Percentiles rank a stretch among this genome's conserved stretches.
Evolutionary conservation across 1,140 invertebrate genomes (phyloP).

Genomic region (Sarcophaga peregrina): DNA sequence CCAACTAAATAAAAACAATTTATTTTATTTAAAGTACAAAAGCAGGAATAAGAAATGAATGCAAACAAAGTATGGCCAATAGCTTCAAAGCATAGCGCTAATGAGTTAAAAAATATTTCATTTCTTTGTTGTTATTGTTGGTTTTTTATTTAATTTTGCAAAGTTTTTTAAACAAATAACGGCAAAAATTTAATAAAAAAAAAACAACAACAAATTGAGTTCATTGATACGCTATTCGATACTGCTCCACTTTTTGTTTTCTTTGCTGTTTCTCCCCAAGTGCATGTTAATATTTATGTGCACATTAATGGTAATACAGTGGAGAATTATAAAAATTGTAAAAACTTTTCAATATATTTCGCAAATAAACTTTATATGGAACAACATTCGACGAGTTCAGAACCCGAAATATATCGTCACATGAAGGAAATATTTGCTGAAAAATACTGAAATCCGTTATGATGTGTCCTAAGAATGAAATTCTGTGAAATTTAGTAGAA

Average conservation of each 20-base stretch:
- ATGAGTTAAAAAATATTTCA: background rate
- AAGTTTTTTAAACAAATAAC: background rate
- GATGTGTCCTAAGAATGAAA: too few species aligned
- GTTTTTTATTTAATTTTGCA: background rate
- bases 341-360: too few species aligned
- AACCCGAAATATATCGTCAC: too few species aligned
- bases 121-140: background rate
- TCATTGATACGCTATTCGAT: background rate
- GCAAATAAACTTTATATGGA: too few species aligned
- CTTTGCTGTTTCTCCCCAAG: background rate
- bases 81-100: conserved; percentile 8
- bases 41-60: background rate
- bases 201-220: background rate
- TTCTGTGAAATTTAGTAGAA: too few species aligned
- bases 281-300: background rate
- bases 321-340: background rate
- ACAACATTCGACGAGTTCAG: too few species aligned
- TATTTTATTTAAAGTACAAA: background rate
- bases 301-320: background rate
- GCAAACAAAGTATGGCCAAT: background rate
- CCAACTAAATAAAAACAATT: background rate
- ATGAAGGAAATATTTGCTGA: too few species aligned
- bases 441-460: too few species aligned
- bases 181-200: background rate
- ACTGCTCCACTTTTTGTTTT: background rate